A percentile compares a stretch with the other conserved stretches of the same genome.
Evolutionary conservation across 2,797 vertebrate genomes (phyloP).

Genomic region (Enoplosus armatus): DNA sequence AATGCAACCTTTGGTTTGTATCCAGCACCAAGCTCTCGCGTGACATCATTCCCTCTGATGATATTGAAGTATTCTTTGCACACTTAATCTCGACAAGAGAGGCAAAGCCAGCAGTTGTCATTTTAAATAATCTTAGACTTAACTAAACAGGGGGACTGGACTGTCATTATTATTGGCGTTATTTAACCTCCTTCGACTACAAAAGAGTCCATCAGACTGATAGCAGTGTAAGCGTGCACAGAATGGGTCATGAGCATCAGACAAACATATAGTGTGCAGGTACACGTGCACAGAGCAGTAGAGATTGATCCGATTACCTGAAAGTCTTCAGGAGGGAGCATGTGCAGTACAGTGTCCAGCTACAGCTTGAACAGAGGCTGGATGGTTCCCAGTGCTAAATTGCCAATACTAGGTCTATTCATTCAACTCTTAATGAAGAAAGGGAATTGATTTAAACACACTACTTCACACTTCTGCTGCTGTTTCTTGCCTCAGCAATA

Average conservation of each 20-base stretch:
- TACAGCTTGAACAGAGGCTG: background rate
- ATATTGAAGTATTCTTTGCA: background rate
- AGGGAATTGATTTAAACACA: constrained; percentile 15
- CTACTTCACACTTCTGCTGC: constrained; percentile 5
- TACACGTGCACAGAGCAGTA: constrained; percentile 1
- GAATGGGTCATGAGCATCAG: background rate
- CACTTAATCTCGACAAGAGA: constrained; percentile 15
- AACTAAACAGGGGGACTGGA: background rate
- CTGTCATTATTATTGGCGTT: background rate
- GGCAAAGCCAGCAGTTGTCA: constrained; percentile 8
- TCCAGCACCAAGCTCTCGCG: constrained; percentile 14
- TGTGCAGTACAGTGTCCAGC: background rate
- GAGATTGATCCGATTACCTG: constrained; percentile 8
- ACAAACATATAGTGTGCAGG: background rate
- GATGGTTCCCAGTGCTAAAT: background rate
- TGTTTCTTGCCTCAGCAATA: constrained; percentile 11
- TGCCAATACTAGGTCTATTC: constrained; percentile 4
- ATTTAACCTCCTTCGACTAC: background rate
- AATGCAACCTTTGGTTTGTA: constrained; percentile 45
- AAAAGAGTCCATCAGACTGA: constrained; percentile 8
- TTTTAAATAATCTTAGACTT: constrained; percentile 14
- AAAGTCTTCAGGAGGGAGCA: background rate
- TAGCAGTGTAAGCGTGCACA: background rate
- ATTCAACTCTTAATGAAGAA: constrained; percentile 16
- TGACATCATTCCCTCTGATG: constrained; percentile 15